These are phyloP conservation scores for Coturnix japonica DNA, from an alignment of 2,113 vertebrate genomes.

Conservation along the genomic window DNA sequence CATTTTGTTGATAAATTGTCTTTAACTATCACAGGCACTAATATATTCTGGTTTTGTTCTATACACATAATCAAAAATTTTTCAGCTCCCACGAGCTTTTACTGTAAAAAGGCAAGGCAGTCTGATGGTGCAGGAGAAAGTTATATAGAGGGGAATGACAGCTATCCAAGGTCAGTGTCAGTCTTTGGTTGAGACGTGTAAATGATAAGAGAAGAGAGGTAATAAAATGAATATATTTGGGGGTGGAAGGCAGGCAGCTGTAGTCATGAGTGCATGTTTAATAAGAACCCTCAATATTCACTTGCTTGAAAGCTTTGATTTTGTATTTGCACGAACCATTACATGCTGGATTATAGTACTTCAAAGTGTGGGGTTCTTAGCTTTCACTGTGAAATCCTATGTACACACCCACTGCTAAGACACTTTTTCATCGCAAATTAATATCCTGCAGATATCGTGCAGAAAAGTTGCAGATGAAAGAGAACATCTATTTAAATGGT, in stretches of 20 bases:
- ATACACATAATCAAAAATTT: background rate
- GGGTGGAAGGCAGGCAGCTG: background rate
- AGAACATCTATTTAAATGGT: background rate
- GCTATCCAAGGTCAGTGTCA: background rate
- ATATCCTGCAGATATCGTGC: background rate
- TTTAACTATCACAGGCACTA: background rate
- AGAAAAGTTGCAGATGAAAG: slow-evolving; percentile 12
- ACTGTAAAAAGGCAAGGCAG: background rate
- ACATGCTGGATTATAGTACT: background rate
- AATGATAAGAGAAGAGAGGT: background rate
- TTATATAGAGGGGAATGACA: background rate
- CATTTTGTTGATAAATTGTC: background rate
- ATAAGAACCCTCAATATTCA: background rate
- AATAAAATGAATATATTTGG: background rate
- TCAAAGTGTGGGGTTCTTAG: background rate
- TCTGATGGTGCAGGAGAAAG: background rate
- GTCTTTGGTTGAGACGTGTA: background rate
- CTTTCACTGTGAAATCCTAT: background rate
- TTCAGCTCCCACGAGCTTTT: background rate
- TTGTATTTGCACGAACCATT: background rate
- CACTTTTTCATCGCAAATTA: background rate
- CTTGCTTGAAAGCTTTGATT: background rate
- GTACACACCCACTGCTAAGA: background rate
- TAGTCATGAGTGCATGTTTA: background rate
- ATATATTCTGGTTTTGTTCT: background rate